These are phyloP conservation scores for Tiaroga cobitis DNA, from an alignment of 2,797 vertebrate genomes.

Conservation along the genomic window DNA sequence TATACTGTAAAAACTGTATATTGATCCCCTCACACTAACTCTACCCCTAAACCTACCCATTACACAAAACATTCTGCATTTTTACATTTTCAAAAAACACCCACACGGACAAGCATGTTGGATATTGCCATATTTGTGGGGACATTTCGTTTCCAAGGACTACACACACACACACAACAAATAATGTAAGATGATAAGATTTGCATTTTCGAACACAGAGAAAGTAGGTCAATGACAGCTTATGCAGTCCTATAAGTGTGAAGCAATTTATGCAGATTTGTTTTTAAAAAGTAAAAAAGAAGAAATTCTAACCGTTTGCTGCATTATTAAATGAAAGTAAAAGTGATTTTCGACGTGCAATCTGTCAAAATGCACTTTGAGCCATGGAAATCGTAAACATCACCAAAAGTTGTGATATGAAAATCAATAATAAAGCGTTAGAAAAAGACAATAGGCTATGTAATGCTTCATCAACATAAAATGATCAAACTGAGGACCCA, in stretches of 20 bases:
- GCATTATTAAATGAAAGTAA: background rate
- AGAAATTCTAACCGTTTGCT: background rate
- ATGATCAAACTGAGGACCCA: background rate
- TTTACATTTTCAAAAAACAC: too few relatives aligned
- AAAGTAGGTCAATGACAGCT: background rate
- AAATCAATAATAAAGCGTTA: background rate
- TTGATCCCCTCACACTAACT: too few relatives aligned
- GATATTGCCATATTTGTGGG: too few relatives aligned
- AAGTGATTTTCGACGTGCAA: background rate
- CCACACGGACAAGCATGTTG: too few relatives aligned
- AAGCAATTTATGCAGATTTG: background rate
- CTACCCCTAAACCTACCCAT: too few relatives aligned
- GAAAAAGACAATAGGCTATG: background rate
- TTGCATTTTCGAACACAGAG: constrained; percentile 8
- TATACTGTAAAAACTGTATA: too few relatives aligned
- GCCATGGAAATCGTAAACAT: background rate
- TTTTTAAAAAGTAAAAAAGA: background rate
- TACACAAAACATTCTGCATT: too few relatives aligned
- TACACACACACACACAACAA: background rate
- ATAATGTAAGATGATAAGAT: background rate
- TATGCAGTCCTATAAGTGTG: too few relatives aligned
- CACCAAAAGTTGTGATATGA: background rate
- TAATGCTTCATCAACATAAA: background rate
- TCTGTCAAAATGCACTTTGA: background rate
- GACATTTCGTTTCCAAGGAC: too few relatives aligned